Evolutionary conservation across 30 jellyfish, hydroid and myxozoan species (phyloP).

Genomic region (Hydra vulgaris): DNA sequence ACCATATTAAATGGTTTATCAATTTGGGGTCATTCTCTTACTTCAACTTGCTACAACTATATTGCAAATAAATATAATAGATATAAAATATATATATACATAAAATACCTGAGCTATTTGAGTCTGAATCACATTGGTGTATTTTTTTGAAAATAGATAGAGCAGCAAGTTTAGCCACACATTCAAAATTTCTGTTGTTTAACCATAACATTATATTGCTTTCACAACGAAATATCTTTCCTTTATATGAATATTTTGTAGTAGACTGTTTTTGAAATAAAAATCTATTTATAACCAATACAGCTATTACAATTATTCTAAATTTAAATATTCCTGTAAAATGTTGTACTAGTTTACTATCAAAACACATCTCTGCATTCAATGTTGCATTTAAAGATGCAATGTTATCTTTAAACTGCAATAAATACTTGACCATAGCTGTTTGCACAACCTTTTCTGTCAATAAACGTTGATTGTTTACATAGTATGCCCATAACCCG

Average conservation of each 20-base stretch:
- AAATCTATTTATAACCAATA: slow-evolving; percentile 45
- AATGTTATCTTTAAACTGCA: slow-evolving; percentile 21
- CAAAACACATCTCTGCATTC: slow-evolving; percentile 43
- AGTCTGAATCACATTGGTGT: no score
- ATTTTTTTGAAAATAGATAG: not conserved
- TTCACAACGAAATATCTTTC: not conserved
- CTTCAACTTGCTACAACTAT: not conserved
- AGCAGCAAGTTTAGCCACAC: not conserved
- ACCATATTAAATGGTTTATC: no score
- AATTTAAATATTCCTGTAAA: slow-evolving; percentile 39
- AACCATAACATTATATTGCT: not conserved
- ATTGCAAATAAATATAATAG: no score
- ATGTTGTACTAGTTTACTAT: not conserved
- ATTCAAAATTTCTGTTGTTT: not conserved
- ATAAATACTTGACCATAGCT: slow-evolving; percentile 1
- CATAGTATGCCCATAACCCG: not conserved
- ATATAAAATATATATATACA: no score
- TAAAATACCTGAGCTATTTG: no score
- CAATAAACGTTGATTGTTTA: not conserved
- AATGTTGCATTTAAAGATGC: slow-evolving; percentile 26
- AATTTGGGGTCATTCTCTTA: no score
- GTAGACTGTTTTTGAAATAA: not conserved
- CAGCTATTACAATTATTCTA: slow-evolving; percentile 48
- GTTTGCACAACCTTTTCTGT: not conserved
- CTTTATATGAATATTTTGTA: not conserved